Evolutionary conservation across 1,140 invertebrate genomes (phyloP), one percentile per base, ranked within the genome.

Genomic region (Aphis gossypii): DNA sequence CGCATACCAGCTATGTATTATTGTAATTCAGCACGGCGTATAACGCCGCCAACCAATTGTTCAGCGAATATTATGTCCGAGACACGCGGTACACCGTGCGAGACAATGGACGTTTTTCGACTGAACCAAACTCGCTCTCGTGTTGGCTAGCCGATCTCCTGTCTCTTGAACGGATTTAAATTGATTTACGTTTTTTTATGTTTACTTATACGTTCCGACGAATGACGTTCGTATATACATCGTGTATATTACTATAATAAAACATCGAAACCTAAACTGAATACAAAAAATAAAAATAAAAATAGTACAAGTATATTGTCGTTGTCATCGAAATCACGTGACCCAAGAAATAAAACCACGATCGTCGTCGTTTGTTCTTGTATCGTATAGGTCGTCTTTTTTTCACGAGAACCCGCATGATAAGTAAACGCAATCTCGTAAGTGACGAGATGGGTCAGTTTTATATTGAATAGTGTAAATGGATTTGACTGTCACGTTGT

Each of bases 61-160:
- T 68, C 60, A 0, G 30, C 11, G 11, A n/a, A 60, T 30, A 60
- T 30, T 60, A 30, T n/a, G 60, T 68, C 30, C 23, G 60, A 68
- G 60, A 60, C 56, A 30, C 25, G 14, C 56, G 51, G 20, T 54
- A 21, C 54, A 56, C 21, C 54, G 23, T 25, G 3, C 60, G 30
- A 68, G 60, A 68, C 60, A 68, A 68, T n/a, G 60, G 60, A 68
- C 60, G 60, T 68, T 68, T 68, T 68, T 68, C 60, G 60, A 68
- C 60, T n/a, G 30, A 68, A 14, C 60, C 60, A 68, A 30, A 14
- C 11, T 60, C 25, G 56, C 25, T 30, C 25, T 30, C 60, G 7
- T 30, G 30, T 68, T n/a, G 11, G 25, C 56, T 3, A 60, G 56
- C 9, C 56, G 56, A 60, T 60, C 25, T 25, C 11, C 60, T 18